Evolutionary conservation across 2,113 vertebrate species (phyloP), one percentile per base, ranked within the genome.

Genomic region (Stegastes partitus): DNA sequence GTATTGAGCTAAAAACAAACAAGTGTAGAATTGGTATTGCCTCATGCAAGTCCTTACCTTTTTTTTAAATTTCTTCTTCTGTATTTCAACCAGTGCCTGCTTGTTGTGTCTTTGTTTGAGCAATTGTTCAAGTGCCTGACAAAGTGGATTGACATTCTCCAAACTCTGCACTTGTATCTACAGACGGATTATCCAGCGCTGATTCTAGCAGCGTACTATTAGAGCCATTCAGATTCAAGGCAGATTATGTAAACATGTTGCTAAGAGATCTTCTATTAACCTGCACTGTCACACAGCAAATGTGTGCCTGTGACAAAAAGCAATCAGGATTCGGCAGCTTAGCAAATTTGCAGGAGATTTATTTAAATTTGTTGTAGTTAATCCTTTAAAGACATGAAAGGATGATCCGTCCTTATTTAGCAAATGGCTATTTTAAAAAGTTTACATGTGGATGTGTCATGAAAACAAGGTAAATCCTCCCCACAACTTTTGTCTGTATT

Each of bases 131-230:
- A 77, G 72, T 74, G 45, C 12, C 62, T 79, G 65, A 11, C 31
- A 62, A 59, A 80, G 72, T 64, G 77, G 74, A 57, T 14, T 77
- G 85, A 68, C 81, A 86, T 88, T 86, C 57, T 79, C 71, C 57
- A 71, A 85, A 63, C 58, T 57, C 28, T 64, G 21, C 64, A 58
- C 68, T 85, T 23, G 57, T 61, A 66, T 57, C 34, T 74, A 25
- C 74, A 74, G 47, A 66, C 70, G 47, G 44, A 80, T 87, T 82
- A 75, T 70, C 69, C 59, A 65, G 42, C 47, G 11, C 31, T 26
- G 53, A 3, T 64, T 73, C 49, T 51, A 23, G 18, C 22, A 49
- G 54, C 19, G 39, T 21, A 11, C 51, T 37, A 19, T 68, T 14
- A 65, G 23, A 61, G 6, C 8, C 14, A 22, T 54, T 76, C 14